Evolutionary conservation across 2,113 vertebrate genomes (phyloP).

Genomic region (Dicrurus megarhynchus): DNA sequence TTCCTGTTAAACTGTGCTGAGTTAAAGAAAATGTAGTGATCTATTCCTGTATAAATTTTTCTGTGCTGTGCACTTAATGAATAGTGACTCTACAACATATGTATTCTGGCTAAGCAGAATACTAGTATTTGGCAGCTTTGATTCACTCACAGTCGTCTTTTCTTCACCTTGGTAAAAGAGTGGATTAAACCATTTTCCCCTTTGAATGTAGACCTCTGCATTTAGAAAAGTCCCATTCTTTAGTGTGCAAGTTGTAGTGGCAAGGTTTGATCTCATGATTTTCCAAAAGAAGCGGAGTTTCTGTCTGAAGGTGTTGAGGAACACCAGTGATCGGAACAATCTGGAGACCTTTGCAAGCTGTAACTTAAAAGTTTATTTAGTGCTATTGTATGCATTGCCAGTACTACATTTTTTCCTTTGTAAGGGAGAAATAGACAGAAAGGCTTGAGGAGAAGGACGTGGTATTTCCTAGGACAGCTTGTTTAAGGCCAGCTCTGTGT

Average conservation of each 20-base stretch:
- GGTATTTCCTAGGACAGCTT: not conserved
- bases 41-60: not conserved
- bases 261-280: not conserved
- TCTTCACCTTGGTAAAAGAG: not conserved
- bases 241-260: not conserved
- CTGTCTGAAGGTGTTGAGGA: not conserved
- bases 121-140: not conserved
- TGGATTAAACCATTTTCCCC: not conserved
- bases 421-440: not conserved
- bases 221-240: not conserved
- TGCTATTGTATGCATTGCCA: not conserved
- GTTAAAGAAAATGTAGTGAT: not conserved
- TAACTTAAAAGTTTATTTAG: not conserved
- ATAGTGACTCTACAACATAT: not conserved
- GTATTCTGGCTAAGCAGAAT: not conserved
- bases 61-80: not conserved
- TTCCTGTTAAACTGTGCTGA: not conserved
- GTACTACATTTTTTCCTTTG: not conserved
- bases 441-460: not conserved
- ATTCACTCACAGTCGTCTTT: not conserved
- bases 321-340: fast-evolving
- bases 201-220: not conserved
- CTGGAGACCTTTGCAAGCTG: not conserved
- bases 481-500: not conserved
- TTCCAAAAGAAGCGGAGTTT: not conserved